Evolutionary conservation across 2,797 vertebrate species (phyloP).

Genomic region (Amblyopsis hoosieri): DNA sequence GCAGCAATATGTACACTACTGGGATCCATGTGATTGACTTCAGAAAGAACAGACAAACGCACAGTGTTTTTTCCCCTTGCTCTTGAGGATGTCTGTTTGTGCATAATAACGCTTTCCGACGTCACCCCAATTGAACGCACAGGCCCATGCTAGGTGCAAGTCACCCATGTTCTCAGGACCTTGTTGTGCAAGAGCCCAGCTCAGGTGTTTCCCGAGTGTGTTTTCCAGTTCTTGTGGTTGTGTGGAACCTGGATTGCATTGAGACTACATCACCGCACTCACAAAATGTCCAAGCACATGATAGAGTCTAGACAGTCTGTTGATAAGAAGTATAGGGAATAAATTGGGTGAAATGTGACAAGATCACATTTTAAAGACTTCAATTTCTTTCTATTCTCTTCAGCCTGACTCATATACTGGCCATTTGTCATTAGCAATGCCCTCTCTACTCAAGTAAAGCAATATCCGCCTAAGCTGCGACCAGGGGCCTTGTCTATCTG

Average conservation of each 20-base stretch:
- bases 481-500: conserved; percentile 31
- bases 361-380: conserved; percentile 23
- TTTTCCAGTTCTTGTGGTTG: conserved; percentile 21
- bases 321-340: background rate
- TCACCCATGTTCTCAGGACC: conserved; percentile 50
- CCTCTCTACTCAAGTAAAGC: conserved; percentile 49
- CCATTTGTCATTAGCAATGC: conserved; percentile 60
- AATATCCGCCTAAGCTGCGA: conserved; percentile 57
- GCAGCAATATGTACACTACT: background rate
- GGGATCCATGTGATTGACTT: background rate
- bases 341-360: conserved; percentile 25
- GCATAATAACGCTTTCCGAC: conserved; percentile 13
- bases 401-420: conserved; percentile 16
- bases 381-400: conserved; percentile 41
- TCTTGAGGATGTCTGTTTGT: conserved; percentile 19
- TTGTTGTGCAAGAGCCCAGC: conserved; percentile 15
- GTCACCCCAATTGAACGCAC: conserved; percentile 23
- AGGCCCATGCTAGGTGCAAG: conserved; percentile 19
- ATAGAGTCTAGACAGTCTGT: conserved; percentile 16
- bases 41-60: background rate
- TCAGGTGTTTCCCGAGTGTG: conserved; percentile 48
- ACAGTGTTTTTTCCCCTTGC: background rate
- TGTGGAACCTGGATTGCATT: conserved; percentile 20
- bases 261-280: conserved; percentile 20
- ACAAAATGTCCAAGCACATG: conserved; percentile 14